These are phyloP conservation scores for Scaptodrosophila latifasciaeformis DNA, from an alignment of 2,888 invertebrate species.

Conservation along the genomic window DNA sequence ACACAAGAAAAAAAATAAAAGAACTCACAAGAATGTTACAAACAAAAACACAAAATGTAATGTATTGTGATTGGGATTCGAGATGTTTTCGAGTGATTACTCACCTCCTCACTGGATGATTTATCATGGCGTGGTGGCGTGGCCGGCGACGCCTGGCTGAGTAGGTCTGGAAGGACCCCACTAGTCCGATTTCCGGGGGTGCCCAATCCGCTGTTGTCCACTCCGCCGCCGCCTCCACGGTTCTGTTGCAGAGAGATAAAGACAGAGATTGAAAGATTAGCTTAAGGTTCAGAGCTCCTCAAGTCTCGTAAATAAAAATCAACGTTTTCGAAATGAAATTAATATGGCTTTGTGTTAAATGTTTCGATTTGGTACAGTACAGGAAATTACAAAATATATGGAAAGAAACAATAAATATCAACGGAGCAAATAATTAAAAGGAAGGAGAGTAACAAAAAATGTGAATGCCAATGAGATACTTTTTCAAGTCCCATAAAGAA, in stretches of 20 bases:
- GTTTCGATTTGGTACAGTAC: background rate
- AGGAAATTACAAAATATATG: conserved; percentile 17
- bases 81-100: conserved; percentile 63
- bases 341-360: background rate
- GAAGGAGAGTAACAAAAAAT: conserved; percentile 10
- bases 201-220: conserved; percentile 77
- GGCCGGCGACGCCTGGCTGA: conserved; percentile 91
- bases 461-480: conserved; percentile 69
- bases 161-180: conserved; percentile 95
- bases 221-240: conserved; percentile 29
- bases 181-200: conserved; percentile 86
- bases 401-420: conserved; percentile 25
- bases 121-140: conserved; percentile 93
- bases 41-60: conserved; percentile 1
- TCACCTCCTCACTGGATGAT: conserved; percentile 96
- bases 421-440: conserved; percentile 21
- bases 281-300: background rate
- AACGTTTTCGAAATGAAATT: conserved; percentile 27
- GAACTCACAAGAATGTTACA: background rate
- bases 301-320: background rate
- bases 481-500: too few species aligned
- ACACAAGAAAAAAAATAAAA: conserved; percentile 11
- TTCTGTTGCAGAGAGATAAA: conserved; percentile 19
- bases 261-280: conserved; percentile 13
- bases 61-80: too few species aligned